phyloP scores from a whole-genome alignment of 2,888 invertebrate genomes.

The Ptychoptera albimana region DNA sequence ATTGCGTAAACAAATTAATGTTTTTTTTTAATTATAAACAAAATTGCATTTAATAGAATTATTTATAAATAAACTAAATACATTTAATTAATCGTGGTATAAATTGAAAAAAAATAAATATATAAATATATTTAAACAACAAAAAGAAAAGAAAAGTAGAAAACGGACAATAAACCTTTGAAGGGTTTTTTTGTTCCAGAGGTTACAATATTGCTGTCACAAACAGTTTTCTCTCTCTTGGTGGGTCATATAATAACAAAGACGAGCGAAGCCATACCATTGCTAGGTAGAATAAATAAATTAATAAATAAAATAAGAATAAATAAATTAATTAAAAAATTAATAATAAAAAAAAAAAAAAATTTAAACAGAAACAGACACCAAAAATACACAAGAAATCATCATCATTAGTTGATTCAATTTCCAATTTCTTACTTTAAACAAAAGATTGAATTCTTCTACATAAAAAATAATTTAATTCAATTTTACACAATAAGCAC shows the following conservation, averaged over 20 bases:
- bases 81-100: background rate
- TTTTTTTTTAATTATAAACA: background rate
- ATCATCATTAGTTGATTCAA: too few relatives aligned
- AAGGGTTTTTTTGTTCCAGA: conserved; percentile 63
- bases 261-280: conserved; percentile 97
- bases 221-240: conserved; percentile 98
- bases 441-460: too few relatives aligned
- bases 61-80: too few relatives aligned
- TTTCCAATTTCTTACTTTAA: too few relatives aligned
- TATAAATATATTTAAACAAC: too few relatives aligned
- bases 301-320: conserved; percentile 1
- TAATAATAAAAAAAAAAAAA: conserved; percentile 3
- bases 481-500: too few relatives aligned
- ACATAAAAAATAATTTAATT: too few relatives aligned
- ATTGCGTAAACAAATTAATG: too few relatives aligned
- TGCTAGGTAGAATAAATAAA: conserved; percentile 62
- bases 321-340: background rate
- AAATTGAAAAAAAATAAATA: background rate
- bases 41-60: too few relatives aligned
- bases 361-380: conserved; percentile 2
- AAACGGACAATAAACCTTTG: background rate
- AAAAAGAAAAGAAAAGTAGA: background rate
- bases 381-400: conserved; percentile 1
- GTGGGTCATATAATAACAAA: conserved; percentile 98
- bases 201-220: conserved; percentile 97